phyloP scores from a whole-genome alignment of 2,797 vertebrate species.

The Cynodonichthys magdalenae region DNA sequence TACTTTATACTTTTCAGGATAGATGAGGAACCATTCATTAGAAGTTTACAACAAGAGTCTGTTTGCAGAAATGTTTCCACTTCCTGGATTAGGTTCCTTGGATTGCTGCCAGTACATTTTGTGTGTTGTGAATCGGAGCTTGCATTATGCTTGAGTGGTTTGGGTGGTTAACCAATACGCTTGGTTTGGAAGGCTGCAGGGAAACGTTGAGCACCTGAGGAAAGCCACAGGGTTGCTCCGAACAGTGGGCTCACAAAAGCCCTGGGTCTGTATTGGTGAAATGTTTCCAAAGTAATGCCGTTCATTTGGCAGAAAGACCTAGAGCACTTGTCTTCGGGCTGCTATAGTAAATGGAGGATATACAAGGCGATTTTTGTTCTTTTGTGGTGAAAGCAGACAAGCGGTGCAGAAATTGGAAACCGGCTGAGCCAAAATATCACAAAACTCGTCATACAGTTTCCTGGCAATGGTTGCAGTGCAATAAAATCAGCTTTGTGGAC shows the following conservation, averaged over 20 bases:
- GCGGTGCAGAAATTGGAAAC: constrained; percentile 40
- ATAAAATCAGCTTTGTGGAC: constrained; percentile 30
- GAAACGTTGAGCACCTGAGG: constrained; percentile 75
- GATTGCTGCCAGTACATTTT: constrained; percentile 71
- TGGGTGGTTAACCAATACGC: constrained; percentile 76
- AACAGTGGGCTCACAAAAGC: constrained; percentile 58
- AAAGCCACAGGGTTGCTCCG: constrained; percentile 64
- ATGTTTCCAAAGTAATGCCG: constrained; percentile 52
- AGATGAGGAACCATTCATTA: constrained; percentile 69
- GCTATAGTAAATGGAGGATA: constrained; percentile 37
- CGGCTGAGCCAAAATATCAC: constrained; percentile 37
- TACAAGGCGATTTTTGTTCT: constrained; percentile 24
- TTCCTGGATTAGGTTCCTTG: constrained; percentile 73
- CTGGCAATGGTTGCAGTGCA: constrained; percentile 3
- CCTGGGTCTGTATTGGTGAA: constrained; percentile 25
- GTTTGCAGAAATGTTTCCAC: constrained; percentile 70
- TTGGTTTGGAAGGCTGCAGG: constrained; percentile 69
- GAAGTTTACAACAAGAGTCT: constrained; percentile 65
- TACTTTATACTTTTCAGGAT: constrained; percentile 54
- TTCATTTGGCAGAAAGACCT: constrained; percentile 48
- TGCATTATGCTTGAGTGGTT: constrained; percentile 76
- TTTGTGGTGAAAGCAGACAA: constrained; percentile 25
- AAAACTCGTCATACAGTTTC: constrained; percentile 30
- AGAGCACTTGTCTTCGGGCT: constrained; percentile 59
- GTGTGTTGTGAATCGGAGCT: constrained; percentile 75